Base-by-base conservation (phyloP, 2,797 vertebrate genomes). In the Pristis pectinata region DNA sequence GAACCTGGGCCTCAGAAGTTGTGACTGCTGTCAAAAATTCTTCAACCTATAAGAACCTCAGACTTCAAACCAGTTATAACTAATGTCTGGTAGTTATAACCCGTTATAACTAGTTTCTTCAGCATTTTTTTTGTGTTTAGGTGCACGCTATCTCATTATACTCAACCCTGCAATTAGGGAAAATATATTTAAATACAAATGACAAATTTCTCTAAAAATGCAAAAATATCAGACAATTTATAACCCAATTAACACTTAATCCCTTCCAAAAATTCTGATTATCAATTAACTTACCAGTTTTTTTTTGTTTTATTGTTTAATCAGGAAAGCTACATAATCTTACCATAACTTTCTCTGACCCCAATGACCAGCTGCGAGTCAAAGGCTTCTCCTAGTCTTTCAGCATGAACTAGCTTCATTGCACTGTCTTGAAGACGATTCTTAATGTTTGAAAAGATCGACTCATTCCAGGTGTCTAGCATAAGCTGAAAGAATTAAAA, bases 361-460 rank as follows among this genome's bases (percentile, higher is more conserved):
- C 99, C 99, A 87, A 99, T 99, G 96, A 99, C 99, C 27, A 99
- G 97, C 96, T 99, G 99, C 49, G 99, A 99, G 96, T 99, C 99
- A 0, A 99, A 99, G 95, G 99, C 99, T 96, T 99, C 99, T 95
- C 99, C 99, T 95, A 99, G 96, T 95, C 99, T 96, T 96, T 99
- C 99, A 0, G 99, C 98, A 80, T 99, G 99, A 95, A 99, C 98
- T 11, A 99, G 96, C 96, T 99, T 99, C 99, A 99, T 99, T 95
- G 99, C 99, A 95, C 99, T 99, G 95, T 99, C 99, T 95, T 99
- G 99, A 95, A 99, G 98, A 95, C 99, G 97, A 94, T 98, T 99
- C 96, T 99, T 99, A 95, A 99, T 99, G 96, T 99, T 99, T 96
- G 99, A 99, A 97, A 99, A 99, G 96, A 99, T 99, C 89, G 99